phyloP scores from a whole-genome alignment of 2,888 invertebrate species.

The Chromoteleia sp. region DNA sequence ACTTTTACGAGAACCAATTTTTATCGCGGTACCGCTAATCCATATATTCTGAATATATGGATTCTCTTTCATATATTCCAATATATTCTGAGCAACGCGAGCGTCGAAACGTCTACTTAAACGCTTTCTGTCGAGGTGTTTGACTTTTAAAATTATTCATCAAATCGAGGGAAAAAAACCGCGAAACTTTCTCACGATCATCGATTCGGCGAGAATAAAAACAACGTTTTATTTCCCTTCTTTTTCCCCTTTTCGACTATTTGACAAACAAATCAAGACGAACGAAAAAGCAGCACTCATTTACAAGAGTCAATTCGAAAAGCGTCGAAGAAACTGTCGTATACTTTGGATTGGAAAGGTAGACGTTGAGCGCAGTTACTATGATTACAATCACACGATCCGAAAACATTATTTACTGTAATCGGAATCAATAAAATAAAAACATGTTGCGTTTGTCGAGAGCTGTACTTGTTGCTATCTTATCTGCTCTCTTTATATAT shows the following conservation, averaged over 20 bases:
- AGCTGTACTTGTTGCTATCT: conserved; percentile 20
- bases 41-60: conserved; percentile 10
- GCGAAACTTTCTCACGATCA: conserved; percentile 3
- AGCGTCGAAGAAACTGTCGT: too few relatives aligned
- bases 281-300: too few relatives aligned
- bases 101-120: conserved; percentile 8
- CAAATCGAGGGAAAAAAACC: background rate
- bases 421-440: conserved; percentile 23
- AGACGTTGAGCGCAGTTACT: too few relatives aligned
- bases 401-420: conserved; percentile 4
- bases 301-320: too few relatives aligned
- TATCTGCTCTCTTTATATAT: conserved; percentile 23
- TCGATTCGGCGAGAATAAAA: too few relatives aligned
- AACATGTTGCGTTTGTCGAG: conserved; percentile 25
- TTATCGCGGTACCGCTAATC: conserved; percentile 18
- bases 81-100: too few relatives aligned
- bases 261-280: too few relatives aligned
- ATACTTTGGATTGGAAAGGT: too few relatives aligned
- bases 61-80: too few relatives aligned
- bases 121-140: conserved; percentile 5
- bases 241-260: too few relatives aligned
- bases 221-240: too few relatives aligned
- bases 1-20: conserved; percentile 8
- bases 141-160: conserved; percentile 31
- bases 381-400: background rate